phyloP scores from a whole-genome alignment of 1,140 invertebrate species.

The Akabosia matsudoensis region DNA sequence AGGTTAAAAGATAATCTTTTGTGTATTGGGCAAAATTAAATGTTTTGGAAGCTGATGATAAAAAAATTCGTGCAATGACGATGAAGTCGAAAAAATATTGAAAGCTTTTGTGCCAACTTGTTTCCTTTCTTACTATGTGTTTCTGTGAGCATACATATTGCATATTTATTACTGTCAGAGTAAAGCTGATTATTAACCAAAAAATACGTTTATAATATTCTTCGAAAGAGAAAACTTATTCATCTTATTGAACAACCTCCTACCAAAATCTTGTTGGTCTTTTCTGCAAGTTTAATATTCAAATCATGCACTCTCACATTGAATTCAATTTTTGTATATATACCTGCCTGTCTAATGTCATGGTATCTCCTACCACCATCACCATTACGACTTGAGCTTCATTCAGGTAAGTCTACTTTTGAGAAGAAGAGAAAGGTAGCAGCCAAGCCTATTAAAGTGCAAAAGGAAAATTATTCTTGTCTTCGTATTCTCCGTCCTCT shows the following conservation, averaged over 20 bases:
- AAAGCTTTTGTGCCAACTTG: neutral
- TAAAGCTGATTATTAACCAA: neutral
- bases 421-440: neutral
- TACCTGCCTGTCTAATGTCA: constrained; percentile 18
- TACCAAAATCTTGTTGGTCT: neutral
- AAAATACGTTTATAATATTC: neutral
- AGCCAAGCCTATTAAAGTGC: constrained; percentile 1
- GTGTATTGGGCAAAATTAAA: neutral
- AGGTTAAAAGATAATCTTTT: neutral
- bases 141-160: neutral
- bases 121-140: neutral
- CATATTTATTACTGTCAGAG: neutral
- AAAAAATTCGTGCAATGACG: neutral
- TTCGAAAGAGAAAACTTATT: constrained; percentile 9
- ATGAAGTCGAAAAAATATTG: neutral
- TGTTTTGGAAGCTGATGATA: neutral
- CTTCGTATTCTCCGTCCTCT: no score
- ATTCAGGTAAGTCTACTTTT: constrained; percentile 20
- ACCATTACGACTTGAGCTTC: constrained; percentile 5
- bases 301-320: neutral
- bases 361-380: neutral
- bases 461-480: no score
- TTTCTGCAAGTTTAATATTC: constrained; percentile 7
- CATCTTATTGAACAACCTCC: neutral
- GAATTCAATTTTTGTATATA: constrained; percentile 6